Conservation (phyloP, 2,888 invertebrate genomes). For the Campaea margaritaria region DNA sequence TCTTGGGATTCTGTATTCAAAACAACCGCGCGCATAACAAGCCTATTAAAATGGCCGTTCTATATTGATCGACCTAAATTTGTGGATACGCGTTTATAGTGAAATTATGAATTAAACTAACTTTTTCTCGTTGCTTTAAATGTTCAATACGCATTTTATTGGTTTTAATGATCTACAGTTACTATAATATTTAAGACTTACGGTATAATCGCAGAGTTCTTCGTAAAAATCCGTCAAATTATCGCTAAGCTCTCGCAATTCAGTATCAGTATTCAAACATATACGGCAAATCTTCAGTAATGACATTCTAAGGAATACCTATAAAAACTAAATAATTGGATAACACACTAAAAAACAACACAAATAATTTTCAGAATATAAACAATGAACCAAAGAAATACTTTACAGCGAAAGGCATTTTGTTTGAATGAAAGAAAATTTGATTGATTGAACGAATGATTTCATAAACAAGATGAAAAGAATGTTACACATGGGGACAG, state of each 20-base stretch:
- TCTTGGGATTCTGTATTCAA: too few relatives aligned
- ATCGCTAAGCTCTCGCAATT: slow-evolving; percentile 22
- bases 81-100: background rate
- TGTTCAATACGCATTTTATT: background rate
- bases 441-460: slow-evolving; percentile 2
- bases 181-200: slow-evolving; percentile 16
- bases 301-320: slow-evolving; percentile 21
- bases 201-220: slow-evolving; percentile 32
- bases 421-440: background rate
- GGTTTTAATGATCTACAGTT: background rate
- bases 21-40: too few relatives aligned
- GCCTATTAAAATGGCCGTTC: slow-evolving; percentile 7
- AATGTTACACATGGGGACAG: too few relatives aligned
- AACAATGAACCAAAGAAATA: slow-evolving; percentile 19
- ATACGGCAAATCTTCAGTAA: slow-evolving; percentile 27
- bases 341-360: background rate
- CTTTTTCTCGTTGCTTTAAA: background rate
- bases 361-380: background rate
- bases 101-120: slow-evolving; percentile 17
- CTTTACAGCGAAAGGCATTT: slow-evolving; percentile 19
- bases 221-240: slow-evolving; percentile 26
- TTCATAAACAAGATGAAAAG: background rate
- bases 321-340: background rate
- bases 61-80: slow-evolving; percentile 23
- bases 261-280: slow-evolving; percentile 31